Conservation (phyloP, 2,888 invertebrate genomes). For the Drosophila phalerata region DNA sequence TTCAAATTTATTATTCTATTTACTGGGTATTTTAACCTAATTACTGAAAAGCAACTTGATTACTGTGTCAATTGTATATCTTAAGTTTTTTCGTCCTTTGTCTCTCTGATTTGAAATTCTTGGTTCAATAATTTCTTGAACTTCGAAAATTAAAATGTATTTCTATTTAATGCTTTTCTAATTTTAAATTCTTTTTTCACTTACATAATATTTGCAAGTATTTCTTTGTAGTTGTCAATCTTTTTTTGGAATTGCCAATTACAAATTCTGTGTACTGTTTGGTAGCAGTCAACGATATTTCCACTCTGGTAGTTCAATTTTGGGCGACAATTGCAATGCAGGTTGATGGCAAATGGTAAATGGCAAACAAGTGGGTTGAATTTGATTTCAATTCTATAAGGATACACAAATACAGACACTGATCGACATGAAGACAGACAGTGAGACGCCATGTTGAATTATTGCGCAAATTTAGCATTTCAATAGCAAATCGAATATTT, state of each 20-base stretch:
- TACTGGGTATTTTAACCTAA: not conserved
- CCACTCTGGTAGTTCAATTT: conserved; percentile 10
- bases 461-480: conserved; percentile 78
- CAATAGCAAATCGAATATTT: conserved; percentile 79
- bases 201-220: conserved; percentile 1
- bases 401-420: conserved; percentile 17
- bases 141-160: no score
- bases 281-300: conserved; percentile 28
- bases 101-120: not conserved
- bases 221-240: no score
- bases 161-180: no score
- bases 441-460: conserved; percentile 56
- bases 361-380: conserved; percentile 41
- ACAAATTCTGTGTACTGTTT: conserved; percentile 21
- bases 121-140: no score
- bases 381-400: conserved; percentile 25
- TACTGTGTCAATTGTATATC: not conserved
- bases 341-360: conserved; percentile 35
- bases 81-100: not conserved
- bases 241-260: conserved; percentile 1
- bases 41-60: not conserved
- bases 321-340: conserved; percentile 28
- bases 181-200: no score
- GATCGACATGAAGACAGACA: conserved; percentile 17
- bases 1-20: not conserved